phyloP scores from a whole-genome alignment of 2,888 invertebrate genomes.

The Papilio elwesi region DNA sequence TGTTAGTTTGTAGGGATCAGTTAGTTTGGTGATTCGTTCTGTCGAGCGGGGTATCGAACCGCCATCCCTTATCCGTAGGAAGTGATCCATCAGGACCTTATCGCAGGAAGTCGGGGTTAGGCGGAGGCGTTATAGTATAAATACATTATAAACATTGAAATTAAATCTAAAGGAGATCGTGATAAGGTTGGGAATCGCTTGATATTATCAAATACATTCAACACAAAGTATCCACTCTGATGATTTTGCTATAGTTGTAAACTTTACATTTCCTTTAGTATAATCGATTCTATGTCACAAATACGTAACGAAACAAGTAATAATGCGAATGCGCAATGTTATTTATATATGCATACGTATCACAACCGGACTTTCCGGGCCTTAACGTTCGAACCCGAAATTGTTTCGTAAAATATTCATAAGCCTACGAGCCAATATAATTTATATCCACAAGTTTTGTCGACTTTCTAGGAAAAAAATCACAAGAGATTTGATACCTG shows the following conservation, averaged over 20 bases:
- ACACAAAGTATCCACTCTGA: neutral
- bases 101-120: constrained; percentile 67
- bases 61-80: constrained; percentile 66
- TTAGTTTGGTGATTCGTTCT: constrained; percentile 40
- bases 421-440: neutral
- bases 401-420: neutral
- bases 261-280: constrained; percentile 3
- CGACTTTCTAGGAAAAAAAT: neutral
- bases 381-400: neutral
- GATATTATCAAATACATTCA: neutral
- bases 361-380: constrained; percentile 1
- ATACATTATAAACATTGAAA: neutral
- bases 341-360: neutral
- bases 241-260: neutral
- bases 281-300: neutral
- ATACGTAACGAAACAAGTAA: neutral
- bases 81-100: constrained; percentile 80
- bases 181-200: constrained; percentile 31
- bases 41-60: constrained; percentile 45
- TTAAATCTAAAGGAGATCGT: constrained; percentile 23
- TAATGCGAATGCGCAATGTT: neutral
- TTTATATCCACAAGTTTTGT: neutral
- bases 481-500: neutral
- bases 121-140: constrained; percentile 38
- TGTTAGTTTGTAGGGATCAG: constrained; percentile 40